A percentile compares a stretch with the other conserved stretches of the same genome.
These are phyloP conservation scores for Andrena haemorrhoa DNA, from an alignment of 2,888 invertebrate species.

Conservation along the genomic window DNA sequence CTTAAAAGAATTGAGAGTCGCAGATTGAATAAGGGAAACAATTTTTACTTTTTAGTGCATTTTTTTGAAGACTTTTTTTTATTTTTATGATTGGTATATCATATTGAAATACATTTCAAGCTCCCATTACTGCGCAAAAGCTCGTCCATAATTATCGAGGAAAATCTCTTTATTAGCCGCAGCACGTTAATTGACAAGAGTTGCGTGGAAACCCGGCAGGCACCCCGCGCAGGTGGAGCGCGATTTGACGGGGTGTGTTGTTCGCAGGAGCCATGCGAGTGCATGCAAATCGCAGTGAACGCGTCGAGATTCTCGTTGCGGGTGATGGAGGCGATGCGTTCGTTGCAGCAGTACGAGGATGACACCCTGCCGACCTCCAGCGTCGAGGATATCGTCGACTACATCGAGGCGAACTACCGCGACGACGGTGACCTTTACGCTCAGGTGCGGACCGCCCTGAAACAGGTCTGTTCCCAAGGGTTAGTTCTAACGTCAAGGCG, in stretches of 20 bases:
- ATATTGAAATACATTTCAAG: no score
- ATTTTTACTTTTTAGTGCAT: no score
- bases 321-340: conserved; percentile 76
- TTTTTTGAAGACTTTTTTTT: no score
- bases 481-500: conserved; percentile 58
- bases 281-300: conserved; percentile 57
- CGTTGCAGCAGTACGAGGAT: conserved; percentile 56
- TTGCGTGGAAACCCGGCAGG: no score
- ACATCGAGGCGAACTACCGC: conserved; percentile 67
- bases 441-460: conserved; percentile 75
- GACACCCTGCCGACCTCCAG: conserved; percentile 46
- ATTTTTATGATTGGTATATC: no score
- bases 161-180: no score
- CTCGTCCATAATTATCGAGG: no score
- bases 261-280: conserved; percentile 34
- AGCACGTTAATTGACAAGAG: no score
- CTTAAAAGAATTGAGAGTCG: no score
- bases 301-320: conserved; percentile 73
- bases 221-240: no score
- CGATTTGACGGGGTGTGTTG: neutral
- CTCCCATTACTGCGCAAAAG: no score
- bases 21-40: no score
- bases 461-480: conserved; percentile 74
- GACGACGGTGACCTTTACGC: conserved; percentile 75
- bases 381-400: conserved; percentile 70